Conservation (phyloP, 2,888 invertebrate genomes). For the Apocheima hispidaria region DNA sequence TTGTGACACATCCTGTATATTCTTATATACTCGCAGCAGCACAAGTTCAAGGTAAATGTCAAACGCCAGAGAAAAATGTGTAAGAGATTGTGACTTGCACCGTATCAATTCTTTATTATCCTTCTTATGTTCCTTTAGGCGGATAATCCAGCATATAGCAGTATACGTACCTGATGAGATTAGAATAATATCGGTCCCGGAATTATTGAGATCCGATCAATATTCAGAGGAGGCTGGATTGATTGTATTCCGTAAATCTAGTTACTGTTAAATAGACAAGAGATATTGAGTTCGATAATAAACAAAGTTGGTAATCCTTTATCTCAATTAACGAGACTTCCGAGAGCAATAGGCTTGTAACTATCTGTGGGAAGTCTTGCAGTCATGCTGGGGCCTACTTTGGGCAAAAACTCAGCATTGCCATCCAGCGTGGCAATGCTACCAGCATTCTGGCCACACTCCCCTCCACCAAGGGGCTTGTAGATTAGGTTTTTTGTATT, state of each 20-base stretch:
- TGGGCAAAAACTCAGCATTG: too few species aligned
- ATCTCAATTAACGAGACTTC: neutral
- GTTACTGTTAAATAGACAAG: slow-evolving; percentile 17
- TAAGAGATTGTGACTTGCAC: slow-evolving; percentile 21
- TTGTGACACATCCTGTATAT: too few species aligned
- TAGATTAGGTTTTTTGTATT: too few species aligned
- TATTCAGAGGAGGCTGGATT: slow-evolving; percentile 32
- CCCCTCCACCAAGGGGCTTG: too few species aligned
- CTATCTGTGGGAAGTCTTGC: neutral
- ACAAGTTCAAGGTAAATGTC: too few species aligned
- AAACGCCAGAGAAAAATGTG: neutral
- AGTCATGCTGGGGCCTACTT: too few species aligned
- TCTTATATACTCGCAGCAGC: too few species aligned
- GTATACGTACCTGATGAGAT: slow-evolving; percentile 45
- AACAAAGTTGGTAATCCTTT: neutral
- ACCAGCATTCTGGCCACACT: too few species aligned
- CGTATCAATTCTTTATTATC: slow-evolving; percentile 27
- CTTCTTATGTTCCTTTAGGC: slow-evolving; percentile 46
- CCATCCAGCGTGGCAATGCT: too few species aligned
- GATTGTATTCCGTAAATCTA: slow-evolving; percentile 32
- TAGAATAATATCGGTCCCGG: slow-evolving; percentile 45
- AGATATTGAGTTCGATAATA: slow-evolving; percentile 12
- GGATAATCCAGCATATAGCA: slow-evolving; percentile 37
- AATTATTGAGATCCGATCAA: slow-evolving; percentile 40
- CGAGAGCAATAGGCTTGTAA: neutral